Percentiles rank a stretch among this genome's conserved stretches.
Conservation (phyloP, 2,797 vertebrate species). For the Falco rusticolus region DNA sequence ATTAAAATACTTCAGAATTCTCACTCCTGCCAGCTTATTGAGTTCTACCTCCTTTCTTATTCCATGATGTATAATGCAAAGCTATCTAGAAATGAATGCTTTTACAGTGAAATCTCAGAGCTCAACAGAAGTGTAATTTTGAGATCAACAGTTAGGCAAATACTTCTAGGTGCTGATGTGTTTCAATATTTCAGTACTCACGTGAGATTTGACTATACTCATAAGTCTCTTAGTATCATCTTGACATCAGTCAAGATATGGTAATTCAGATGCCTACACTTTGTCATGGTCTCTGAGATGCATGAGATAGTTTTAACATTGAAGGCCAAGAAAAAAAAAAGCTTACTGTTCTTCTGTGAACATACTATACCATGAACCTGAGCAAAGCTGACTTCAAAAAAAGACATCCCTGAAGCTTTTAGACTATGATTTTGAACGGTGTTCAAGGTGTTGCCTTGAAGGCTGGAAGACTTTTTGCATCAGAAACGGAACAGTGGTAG, state of each 20-base stretch:
- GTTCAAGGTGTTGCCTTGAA: not conserved
- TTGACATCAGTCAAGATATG: not conserved
- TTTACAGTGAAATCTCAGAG: not conserved
- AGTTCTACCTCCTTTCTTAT: not conserved
- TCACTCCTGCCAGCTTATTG: not conserved
- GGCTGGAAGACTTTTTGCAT: not conserved
- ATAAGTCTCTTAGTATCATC: not conserved
- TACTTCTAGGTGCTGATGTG: not conserved
- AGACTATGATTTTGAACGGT: not conserved
- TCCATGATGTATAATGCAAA: not conserved
- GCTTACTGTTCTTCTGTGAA: not conserved
- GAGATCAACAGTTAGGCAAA: not conserved
- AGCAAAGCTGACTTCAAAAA: not conserved
- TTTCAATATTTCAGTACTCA: not conserved
- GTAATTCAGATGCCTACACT: not conserved
- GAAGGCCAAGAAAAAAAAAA: not conserved
- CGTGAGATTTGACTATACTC: not conserved
- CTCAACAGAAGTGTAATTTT: not conserved
- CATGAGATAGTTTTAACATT: not conserved
- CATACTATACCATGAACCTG: not conserved
- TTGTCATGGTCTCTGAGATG: not conserved
- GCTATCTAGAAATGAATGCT: not conserved
- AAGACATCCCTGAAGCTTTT: not conserved
- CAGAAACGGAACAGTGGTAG: not conserved
- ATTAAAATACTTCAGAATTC: not conserved